phyloP scores from a whole-genome alignment of 2,888 invertebrate species.

The Monoplex corrugatus region DNA sequence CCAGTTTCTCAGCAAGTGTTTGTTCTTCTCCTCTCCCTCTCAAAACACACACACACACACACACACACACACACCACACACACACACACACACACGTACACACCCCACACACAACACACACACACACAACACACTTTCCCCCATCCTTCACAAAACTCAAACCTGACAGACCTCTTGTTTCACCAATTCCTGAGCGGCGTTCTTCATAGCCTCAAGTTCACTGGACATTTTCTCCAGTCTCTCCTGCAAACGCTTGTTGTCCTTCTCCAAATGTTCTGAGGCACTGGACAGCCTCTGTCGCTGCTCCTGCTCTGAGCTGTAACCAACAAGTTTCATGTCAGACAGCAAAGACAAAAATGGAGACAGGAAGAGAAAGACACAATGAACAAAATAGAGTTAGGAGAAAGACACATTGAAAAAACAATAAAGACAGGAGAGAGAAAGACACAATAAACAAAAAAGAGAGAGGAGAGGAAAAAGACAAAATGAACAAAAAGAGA shows the following conservation, averaged over 20 bases:
- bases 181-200: constrained; percentile 64
- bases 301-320: constrained; percentile 33
- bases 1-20: no score
- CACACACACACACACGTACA: neutral
- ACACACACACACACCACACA: neutral
- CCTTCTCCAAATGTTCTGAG: constrained; percentile 67
- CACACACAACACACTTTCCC: neutral
- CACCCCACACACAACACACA: neutral
- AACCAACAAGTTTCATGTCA: neutral
- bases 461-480: neutral
- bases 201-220: constrained; percentile 61
- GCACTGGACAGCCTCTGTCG: constrained; percentile 53
- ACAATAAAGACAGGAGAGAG: no score
- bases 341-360: neutral
- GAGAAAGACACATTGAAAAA: no score
- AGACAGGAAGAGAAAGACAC: no score
- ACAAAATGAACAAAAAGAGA: no score
- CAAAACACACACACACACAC: neutral
- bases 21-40: neutral
- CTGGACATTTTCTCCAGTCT: constrained; percentile 63
- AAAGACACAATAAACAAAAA: neutral
- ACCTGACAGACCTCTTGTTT: constrained; percentile 72
- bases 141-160: no score
- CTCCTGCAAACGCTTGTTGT: constrained; percentile 71
- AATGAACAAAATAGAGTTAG: no score